Evolutionary conservation across 2,113 vertebrate species (phyloP).

Genomic region (Nematolebias whitei): DNA sequence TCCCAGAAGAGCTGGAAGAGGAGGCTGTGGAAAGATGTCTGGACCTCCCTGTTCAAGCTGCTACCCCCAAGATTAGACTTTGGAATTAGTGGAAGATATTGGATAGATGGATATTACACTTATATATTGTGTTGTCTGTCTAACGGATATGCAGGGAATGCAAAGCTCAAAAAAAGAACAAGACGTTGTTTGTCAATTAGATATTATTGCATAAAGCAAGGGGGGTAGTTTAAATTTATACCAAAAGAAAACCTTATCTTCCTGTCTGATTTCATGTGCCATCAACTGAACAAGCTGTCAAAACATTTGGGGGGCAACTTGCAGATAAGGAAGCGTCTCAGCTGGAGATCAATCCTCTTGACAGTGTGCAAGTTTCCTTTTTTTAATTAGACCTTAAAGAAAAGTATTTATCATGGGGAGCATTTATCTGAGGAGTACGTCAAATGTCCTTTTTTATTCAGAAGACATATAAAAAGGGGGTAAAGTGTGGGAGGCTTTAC

Average conservation of each 20-base stretch:
- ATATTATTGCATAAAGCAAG: neutral
- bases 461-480: neutral
- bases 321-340: conserved; percentile 55
- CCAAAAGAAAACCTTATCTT: neutral
- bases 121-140: too few species aligned
- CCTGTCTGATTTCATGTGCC: conserved; percentile 35
- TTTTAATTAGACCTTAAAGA: conserved; percentile 2
- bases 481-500: neutral
- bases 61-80: too few species aligned
- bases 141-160: too few species aligned
- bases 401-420: neutral
- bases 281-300: conserved; percentile 56
- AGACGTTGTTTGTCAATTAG: neutral
- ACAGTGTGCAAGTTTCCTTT: conserved; percentile 18
- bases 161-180: neutral
- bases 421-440: neutral
- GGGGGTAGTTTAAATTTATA: conserved; percentile 1
- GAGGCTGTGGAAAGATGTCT: too few species aligned
- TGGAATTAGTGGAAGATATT: too few species aligned
- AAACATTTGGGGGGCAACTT: conserved; percentile 28
- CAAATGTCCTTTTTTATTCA: neutral
- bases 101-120: too few species aligned
- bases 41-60: too few species aligned
- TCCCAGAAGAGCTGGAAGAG: too few species aligned
- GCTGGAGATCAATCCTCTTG: conserved; percentile 44